Evolutionary conservation across 2,888 invertebrate species (phyloP), one percentile per base, ranked within the genome.

Genomic region (Eupithecia dodoneata): DNA sequence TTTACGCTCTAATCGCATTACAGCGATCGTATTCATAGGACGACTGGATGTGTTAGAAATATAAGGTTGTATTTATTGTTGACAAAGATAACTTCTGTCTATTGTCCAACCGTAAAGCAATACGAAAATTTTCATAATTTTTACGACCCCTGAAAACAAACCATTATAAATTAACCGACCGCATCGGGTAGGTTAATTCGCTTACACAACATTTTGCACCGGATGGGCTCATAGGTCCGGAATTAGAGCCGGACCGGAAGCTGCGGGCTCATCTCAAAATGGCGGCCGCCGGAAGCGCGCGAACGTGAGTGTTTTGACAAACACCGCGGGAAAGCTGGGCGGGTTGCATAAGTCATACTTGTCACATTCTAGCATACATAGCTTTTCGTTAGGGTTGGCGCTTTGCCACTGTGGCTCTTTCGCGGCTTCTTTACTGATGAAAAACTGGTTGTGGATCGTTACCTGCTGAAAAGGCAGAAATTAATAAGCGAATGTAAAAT

Each of bases 271-370:
- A 80, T 82, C 79, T 81, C 81, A 82, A 82, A 82, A 82, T 82
- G 82, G 94, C 94, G 89, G 91, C 86, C 87, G 76, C 89, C 92
- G 94, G 94, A 94, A 91, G 87, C 85, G 88, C 88, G 89, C 91
- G 91, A 92, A 94, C 95, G 95, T 94, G 95, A 93, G 89, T 91
- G 93, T 92, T 94, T 93, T 95, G 94, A 94, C 93, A 94, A 94
- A 92, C 91, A 90, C 87, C 87, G 86, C 89, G 91, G 90, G 89
- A 91, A 92, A 92, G 87, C 87, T 87, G 85, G 91, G 90, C 88
- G 90, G 88, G 89, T 87, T 86, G 88, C 87, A 91, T 90, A 88
- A 85, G 87, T 86, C 88, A 89, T 89, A 86, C 87, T 66, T 79
- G 79, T 72, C 76, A 76, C 79, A 76, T 79, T 79, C 76, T 73